Evolutionary conservation across 1,140 invertebrate genomes (phyloP), one percentile per base, ranked within the genome.

Genomic region (Drosophila auraria): DNA sequence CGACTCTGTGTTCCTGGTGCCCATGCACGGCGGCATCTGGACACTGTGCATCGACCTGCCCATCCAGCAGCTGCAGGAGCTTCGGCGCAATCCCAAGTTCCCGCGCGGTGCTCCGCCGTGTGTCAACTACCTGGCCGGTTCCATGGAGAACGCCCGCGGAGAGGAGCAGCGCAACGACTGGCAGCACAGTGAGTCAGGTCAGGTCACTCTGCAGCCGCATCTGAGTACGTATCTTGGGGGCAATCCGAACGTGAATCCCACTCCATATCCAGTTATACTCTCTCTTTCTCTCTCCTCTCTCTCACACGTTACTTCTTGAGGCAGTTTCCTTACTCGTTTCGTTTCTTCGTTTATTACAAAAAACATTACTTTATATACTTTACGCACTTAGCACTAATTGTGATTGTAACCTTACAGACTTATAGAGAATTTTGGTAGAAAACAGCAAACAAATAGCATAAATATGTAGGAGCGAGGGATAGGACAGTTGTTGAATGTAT

Each of bases 21-120:
- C 97, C 1, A 97, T 97, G 95, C 96, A 97, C 74, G 97, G 97
- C 2, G 97, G 97, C 2, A 97, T 97, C 78, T 97, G 97, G 97
- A 97, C 96, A 0, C 94, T 97, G 83, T 97, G 97, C 91, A 95
- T 97, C 51, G 95, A 96, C 58, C 93, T 97, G 27, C 94, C 95
- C 86, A 96, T 96, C 69, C 95, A 96, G 82, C 96, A 97, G 91
- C 94, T 96, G 59, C 93, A 93, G 70, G 93, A 96, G 75, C 89
- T 97, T 58, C 94, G 94, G 14, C 94, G 94, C 60, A 94, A 95
- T 59, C 96, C 87, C 7, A 92, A 95, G 27, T 97, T 97, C 91
- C 96, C 95, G 11, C 80, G 92, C 1, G 94, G 95, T 68, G 94
- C 95, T 54, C 94, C 94, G 58, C 93, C 94, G 23, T 97, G 97